phyloP scores from a whole-genome alignment of 2,113 vertebrate genomes.

The Felis catus region F.catus_Fca126_mat1.0 CM031419.1:37439501-37440000 shows the following conservation, averaged over 20 bases:
- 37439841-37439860: not conserved
- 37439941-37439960: conserved; percentile 31
- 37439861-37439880: conserved; percentile 11
- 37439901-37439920: not conserved
- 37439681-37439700: no score
- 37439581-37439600: not conserved
- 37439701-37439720: no score
- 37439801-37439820: no score
- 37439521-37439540: not conserved
- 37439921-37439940: not conserved
- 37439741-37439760: no score
- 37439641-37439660: no score
- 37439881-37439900: not conserved
- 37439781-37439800: no score
- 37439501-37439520: conserved; percentile 6
- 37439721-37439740: no score
- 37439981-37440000: not conserved
- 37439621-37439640: no score
- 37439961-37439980: conserved; percentile 32
- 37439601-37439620: no score
- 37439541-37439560: not conserved
- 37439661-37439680: no score
- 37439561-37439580: not conserved
- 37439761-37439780: no score
- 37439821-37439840: no score